Evolutionary conservation across 2,888 invertebrate genomes (phyloP), one percentile per base, ranked within the genome.

Genomic region (Tanaodytes sp.): DNA sequence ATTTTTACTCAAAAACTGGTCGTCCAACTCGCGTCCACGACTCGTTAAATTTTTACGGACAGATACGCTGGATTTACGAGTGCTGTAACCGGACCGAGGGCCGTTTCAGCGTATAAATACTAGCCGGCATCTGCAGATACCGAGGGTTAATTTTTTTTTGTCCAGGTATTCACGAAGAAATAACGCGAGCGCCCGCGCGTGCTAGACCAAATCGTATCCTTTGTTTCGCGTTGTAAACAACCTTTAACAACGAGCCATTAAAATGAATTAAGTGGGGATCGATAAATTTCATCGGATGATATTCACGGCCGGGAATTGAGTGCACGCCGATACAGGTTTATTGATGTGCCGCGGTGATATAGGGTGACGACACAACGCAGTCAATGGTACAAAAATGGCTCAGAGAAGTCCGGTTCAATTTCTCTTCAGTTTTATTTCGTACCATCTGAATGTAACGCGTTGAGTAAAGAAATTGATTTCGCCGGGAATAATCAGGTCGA

Each of bases 11-110:
- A 51, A 45, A 37, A n/a, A n/a, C n/a, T 48, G 51, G 36, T 16
- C 31, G 40, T 48, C 23, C 61, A 62, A 57, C 52, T 68, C 59
- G 59, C 43, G 62, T 45, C 62, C 49, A 19, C 62, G 52, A 76
- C 78, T 79, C 77, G 73, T 76, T 74, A 76, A 76, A 79, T 77
- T 80, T 83, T 81, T 79, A 81, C 80, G 73, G 76, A 77, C 77
- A 79, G 73, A 67, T 57, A 63, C 42, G 52, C 52, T 58, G 78
- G 76, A 82, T 82, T 82, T 80, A 81, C 75, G 76, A 61, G 66
- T 69, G 75, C 77, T n/a, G n/a, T n/a, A n/a, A 75, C 77, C 73
- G 75, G 65, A 71, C 69, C 57, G 65, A 64, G 40, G 30, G 11
- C 62, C 71, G 68, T 71, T 61, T 62, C 33, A 30, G 8, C 37